Evolutionary conservation across 2,797 vertebrate species (phyloP).

Genomic region (Nyctalus aviator): DNA sequence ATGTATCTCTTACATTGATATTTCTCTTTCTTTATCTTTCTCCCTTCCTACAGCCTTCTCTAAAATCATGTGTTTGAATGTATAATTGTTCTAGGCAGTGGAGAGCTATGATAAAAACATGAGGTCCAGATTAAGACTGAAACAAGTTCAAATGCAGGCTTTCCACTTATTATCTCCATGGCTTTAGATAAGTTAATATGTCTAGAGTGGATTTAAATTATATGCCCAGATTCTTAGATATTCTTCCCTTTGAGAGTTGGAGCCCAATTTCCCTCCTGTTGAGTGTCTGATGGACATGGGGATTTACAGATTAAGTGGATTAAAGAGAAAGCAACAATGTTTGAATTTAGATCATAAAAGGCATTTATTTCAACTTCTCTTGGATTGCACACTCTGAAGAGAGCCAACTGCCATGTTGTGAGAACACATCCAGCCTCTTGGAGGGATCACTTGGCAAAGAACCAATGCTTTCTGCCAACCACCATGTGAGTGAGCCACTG

Average conservation of each 20-base stretch:
- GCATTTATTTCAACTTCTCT: not conserved
- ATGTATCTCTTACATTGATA: no score
- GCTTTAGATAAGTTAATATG: not conserved
- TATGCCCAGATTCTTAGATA: not conserved
- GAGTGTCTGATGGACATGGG: not conserved
- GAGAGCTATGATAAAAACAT: slow-evolving; percentile 14
- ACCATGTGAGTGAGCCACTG: not conserved
- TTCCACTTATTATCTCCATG: not conserved
- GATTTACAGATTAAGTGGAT: not conserved
- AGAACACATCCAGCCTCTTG: not conserved
- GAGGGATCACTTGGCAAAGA: not conserved
- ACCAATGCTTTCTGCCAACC: not conserved
- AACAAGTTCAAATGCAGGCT: not conserved
- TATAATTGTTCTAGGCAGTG: not conserved
- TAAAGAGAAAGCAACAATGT: not conserved
- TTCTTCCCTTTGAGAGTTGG: not conserved
- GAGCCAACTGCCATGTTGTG: not conserved
- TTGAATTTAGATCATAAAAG: not conserved
- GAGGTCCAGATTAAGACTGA: not conserved
- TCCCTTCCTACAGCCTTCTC: not conserved
- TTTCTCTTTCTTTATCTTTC: not conserved
- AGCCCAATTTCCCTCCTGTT: not conserved
- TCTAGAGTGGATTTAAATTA: not conserved
- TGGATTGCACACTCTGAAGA: not conserved
- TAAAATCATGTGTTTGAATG: no score